Evolutionary conservation across 2,888 invertebrate species (phyloP).

Genomic region (Entomobrya multifasciata): DNA sequence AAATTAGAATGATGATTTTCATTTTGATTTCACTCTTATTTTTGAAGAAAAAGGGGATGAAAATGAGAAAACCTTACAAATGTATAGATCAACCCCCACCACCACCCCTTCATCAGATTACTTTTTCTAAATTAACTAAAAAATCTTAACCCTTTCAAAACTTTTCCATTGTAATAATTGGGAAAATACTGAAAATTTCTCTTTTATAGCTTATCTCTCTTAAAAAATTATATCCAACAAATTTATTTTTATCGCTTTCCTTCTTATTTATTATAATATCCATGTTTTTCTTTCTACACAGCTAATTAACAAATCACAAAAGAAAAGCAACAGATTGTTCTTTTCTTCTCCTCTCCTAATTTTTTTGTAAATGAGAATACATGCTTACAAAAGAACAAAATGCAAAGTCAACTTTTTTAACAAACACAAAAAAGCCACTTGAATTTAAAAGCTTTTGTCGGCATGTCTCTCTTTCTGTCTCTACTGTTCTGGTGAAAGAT

Average conservation of each 20-base stretch:
- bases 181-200: too few relatives aligned
- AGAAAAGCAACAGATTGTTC: conserved; percentile 26
- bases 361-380: background rate
- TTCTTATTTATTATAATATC: background rate
- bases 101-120: conserved; percentile 29
- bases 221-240: too few relatives aligned
- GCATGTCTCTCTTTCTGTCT: too few relatives aligned
- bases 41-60: background rate
- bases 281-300: background rate
- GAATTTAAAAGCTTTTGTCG: conserved; percentile 2
- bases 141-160: background rate
- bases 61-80: background rate
- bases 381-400: background rate
- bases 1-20: conserved; percentile 17
- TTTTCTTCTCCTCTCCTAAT: too few relatives aligned
- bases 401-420: conserved; percentile 12
- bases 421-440: background rate
- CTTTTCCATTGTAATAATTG: conserved; percentile 25
- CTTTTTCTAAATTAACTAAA: conserved; percentile 25
- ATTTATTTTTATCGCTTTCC: too few relatives aligned
- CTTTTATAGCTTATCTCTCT: too few relatives aligned
- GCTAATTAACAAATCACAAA: conserved; percentile 22
- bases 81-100: too few relatives aligned
- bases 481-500: too few relatives aligned
- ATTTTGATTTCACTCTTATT: conserved; percentile 19